These are phyloP conservation scores for Leptobrachium leishanense DNA, from an alignment of 2,113 vertebrate species.

Conservation along the genomic window DNA sequence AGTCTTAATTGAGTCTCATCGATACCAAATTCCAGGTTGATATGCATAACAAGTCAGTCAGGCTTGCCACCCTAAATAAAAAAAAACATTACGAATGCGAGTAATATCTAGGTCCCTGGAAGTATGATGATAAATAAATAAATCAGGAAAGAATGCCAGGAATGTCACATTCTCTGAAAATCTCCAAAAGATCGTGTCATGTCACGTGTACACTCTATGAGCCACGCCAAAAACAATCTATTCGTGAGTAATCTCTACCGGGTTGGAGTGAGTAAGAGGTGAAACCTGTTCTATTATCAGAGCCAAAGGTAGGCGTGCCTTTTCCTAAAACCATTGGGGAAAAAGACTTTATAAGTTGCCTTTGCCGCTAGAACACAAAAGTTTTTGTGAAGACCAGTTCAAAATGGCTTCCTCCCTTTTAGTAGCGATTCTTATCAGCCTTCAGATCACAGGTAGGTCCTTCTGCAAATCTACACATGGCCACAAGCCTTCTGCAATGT, in stretches of 20 bases:
- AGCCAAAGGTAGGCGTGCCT: neutral
- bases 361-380: neutral
- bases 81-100: slow-evolving; percentile 5
- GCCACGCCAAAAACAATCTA: neutral
- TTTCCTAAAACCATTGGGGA: neutral
- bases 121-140: neutral
- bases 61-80: neutral
- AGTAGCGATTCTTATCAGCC: neutral
- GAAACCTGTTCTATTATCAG: neutral
- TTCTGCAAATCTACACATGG: neutral
- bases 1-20: neutral
- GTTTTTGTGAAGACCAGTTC: neutral
- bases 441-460: slow-evolving; percentile 33
- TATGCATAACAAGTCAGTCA: neutral
- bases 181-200: neutral
- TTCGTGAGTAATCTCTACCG: neutral
- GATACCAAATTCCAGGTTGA: slow-evolving; percentile 13
- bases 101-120: neutral
- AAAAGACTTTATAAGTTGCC: neutral
- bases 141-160: neutral
- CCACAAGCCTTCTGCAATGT: too few relatives aligned
- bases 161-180: neutral
- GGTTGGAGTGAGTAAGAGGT: neutral
- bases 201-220: neutral
- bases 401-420: slow-evolving; percentile 28